A percentile compares a stretch with the other conserved stretches of the same genome.
These are phyloP conservation scores for Panthera tigris DNA, from an alignment of 2,113 vertebrate genomes.

Conservation along the genomic window DNA sequence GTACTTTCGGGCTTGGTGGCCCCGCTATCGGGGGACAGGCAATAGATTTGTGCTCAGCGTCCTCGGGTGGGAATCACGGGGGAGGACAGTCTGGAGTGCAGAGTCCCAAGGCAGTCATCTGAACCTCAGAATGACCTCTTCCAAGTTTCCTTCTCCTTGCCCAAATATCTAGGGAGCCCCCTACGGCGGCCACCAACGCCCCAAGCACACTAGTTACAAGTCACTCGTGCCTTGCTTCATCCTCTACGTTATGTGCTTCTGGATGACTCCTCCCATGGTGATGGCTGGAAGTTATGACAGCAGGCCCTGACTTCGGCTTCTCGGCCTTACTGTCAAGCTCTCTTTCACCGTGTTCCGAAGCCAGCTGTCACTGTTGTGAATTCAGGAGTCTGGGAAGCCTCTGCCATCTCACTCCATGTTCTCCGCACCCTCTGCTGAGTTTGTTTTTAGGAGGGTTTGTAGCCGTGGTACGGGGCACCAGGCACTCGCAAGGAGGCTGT, in stretches of 20 bases:
- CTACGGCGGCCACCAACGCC: neutral
- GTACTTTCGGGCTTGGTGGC: neutral
- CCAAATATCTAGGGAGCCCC: neutral
- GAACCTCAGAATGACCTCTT: neutral
- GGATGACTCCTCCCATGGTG: neutral
- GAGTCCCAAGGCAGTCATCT: neutral
- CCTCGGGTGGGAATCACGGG: neutral
- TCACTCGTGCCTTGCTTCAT: neutral
- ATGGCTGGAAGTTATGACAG: neutral
- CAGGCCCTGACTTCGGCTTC: neutral
- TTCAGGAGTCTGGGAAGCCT: neutral
- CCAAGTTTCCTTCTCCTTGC: neutral
- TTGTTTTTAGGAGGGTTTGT: too few species aligned
- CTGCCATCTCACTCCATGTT: accelerated
- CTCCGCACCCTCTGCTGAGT: neutral
- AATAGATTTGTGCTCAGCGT: neutral
- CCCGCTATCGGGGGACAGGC: neutral
- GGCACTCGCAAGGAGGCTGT: neutral
- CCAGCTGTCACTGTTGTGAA: neutral
- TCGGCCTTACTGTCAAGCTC: neutral
- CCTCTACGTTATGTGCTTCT: neutral
- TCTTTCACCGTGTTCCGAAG: neutral
- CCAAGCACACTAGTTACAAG: neutral
- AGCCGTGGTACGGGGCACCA: neutral
- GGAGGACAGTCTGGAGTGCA: neutral